Base-by-base conservation (phyloP, 2,888 invertebrate genomes). In the Poecilobothrus nobilitatus region DNA sequence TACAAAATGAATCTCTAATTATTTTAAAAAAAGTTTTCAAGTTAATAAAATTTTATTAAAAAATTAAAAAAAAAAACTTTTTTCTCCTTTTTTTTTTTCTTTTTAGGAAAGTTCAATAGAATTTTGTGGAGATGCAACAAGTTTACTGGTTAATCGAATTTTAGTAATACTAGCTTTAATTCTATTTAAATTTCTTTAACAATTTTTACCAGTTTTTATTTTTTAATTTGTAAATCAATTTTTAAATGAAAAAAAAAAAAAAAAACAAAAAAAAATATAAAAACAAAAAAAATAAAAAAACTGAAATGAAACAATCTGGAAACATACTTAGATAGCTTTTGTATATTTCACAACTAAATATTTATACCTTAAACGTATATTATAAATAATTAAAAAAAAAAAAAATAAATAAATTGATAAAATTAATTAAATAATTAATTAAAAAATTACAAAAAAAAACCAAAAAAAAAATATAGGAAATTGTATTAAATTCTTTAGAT, bases 51-150 rank as follows among this genome's bases (percentile, higher is more conserved):
- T n/a, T n/a, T n/a, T n/a, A n/a, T n/a, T n/a, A n/a, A n/a, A n/a
- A n/a, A n/a, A n/a, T n/a, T n/a, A n/a, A n/a, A n/a, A n/a, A n/a
- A n/a, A n/a, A n/a, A n/a, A n/a, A 37, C 7, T 37, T 37, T 7
- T 27, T 10, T 37, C 7, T 37, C 37, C 8, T 37, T 8, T 27
- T 53, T 7, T 21, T 66, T 65, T 69, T n/a, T n/a, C 65, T 27
- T 70, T 73, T 21, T 74, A 81, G 89, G 89, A 89, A 76, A 88
- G 87, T 79, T 85, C 86, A 76, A 88, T 89, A 70, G 87, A 88
- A 75, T 84, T 89, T 80, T 89, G 89, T 74, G 89, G 89, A 64
- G 82, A 84, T 72, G 84, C 79, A 18, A 77, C 75, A 70, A 73
- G 73, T 67, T 71, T 78, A 65, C 75, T 77, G 71, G 74, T 75